These are phyloP conservation scores for Hypolimnas misippus DNA, from an alignment of 2,888 invertebrate species.

Conservation along the genomic window DNA sequence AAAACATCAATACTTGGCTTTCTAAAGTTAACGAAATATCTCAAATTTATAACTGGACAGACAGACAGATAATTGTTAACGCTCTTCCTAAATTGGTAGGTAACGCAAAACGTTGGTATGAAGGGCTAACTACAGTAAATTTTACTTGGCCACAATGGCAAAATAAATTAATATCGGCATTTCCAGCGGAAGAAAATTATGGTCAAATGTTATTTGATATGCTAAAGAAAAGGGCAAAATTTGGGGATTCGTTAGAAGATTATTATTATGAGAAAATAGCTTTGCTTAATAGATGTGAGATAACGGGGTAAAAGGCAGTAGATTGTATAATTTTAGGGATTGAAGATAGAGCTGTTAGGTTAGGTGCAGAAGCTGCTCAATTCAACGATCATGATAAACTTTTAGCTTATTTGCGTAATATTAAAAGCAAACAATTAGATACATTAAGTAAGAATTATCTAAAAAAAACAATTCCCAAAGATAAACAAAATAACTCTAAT, in stretches of 20 bases:
- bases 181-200: constrained; percentile 42
- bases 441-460: background rate
- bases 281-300: constrained; percentile 39
- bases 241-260: constrained; percentile 32
- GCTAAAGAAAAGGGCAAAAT: constrained; percentile 28
- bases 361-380: background rate
- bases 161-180: constrained; percentile 37
- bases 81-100: constrained; percentile 40
- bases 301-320: constrained; percentile 41
- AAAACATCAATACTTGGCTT: constrained; percentile 34
- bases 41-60: constrained; percentile 38
- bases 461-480: background rate
- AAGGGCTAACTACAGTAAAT: constrained; percentile 32
- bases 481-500: background rate
- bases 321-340: constrained; percentile 44
- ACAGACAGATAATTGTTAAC: constrained; percentile 37
- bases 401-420: background rate
- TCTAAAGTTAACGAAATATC: constrained; percentile 31
- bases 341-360: constrained; percentile 22
- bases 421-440: background rate
- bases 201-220: constrained; percentile 40
- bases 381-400: constrained; percentile 38
- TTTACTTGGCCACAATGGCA: constrained; percentile 44
- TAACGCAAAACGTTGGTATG: constrained; percentile 42
- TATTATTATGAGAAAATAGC: constrained; percentile 38